Conservation (phyloP, 1,140 invertebrate species). For the Fopius arisanus region DNA sequence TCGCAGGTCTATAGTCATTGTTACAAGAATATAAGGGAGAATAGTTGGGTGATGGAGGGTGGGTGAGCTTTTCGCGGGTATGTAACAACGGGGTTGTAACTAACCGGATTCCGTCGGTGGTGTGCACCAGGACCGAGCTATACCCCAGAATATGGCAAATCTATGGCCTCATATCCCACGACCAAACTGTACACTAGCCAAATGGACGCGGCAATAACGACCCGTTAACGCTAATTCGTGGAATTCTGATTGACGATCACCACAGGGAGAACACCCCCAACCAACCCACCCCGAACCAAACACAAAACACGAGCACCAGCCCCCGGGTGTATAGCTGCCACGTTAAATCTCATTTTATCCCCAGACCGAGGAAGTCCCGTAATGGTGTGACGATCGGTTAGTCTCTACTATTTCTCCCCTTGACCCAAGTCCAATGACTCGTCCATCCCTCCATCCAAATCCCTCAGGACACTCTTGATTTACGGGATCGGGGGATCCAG, state of each 20-base stretch:
- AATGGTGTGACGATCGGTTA: too few relatives aligned
- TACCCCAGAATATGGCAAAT: conserved; percentile 61
- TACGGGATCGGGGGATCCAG: too few relatives aligned
- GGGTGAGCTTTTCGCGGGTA: neutral
- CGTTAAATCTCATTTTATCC: neutral
- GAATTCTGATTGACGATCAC: conserved; percentile 65
- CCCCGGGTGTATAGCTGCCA: neutral
- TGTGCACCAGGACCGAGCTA: neutral
- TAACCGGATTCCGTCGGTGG: conserved; percentile 16
- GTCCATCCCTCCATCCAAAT: too few relatives aligned
- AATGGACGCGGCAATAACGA: conserved; percentile 66
- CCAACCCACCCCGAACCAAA: neutral
- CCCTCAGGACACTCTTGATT: too few relatives aligned
- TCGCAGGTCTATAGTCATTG: neutral
- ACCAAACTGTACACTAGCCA: conserved; percentile 62
- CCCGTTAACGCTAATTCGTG: conserved; percentile 67
- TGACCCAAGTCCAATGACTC: too few relatives aligned
- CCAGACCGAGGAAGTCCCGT: too few relatives aligned
- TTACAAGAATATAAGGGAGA: neutral
- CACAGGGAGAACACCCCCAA: conserved; percentile 36
- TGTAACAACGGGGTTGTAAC: conserved; percentile 9
- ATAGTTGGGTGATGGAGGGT: neutral
- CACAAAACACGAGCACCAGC: neutral
- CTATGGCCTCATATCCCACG: conserved; percentile 64
- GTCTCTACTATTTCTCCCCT: too few relatives aligned